phyloP scores from a whole-genome alignment of 2,888 invertebrate species.

The Asteroscopus sphinx region DNA sequence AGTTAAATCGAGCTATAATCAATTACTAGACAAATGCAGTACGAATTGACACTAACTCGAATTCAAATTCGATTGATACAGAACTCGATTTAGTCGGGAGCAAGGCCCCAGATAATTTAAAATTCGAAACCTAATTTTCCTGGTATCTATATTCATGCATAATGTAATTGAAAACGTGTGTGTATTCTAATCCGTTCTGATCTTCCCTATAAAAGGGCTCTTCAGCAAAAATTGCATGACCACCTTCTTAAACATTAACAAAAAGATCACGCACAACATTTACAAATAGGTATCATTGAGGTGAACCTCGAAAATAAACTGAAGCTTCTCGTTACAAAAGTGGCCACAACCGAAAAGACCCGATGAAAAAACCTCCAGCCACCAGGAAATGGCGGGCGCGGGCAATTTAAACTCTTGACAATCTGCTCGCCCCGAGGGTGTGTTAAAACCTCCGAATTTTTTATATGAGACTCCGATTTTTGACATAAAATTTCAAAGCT shows the following conservation, averaged over 20 bases:
- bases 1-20: no score
- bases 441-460: constrained; percentile 61
- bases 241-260: constrained; percentile 27
- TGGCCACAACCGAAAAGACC: constrained; percentile 55
- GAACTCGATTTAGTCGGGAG: no score
- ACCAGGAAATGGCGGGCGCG: constrained; percentile 54
- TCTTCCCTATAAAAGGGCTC: constrained; percentile 17
- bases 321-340: constrained; percentile 57
- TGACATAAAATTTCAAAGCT: constrained; percentile 43
- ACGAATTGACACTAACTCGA: no score
- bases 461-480: constrained; percentile 61
- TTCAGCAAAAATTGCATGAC: constrained; percentile 14
- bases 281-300: constrained; percentile 46
- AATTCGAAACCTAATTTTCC: no score
- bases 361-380: constrained; percentile 51
- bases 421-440: constrained; percentile 51
- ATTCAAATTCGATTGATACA: no score
- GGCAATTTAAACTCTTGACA: constrained; percentile 62
- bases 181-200: constrained; percentile 14
- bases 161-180: constrained; percentile 29
- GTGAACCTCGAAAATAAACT: constrained; percentile 51
- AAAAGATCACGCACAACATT: constrained; percentile 35
- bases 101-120: no score
- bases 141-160: neutral
- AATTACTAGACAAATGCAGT: no score